A percentile compares a stretch with the other conserved stretches of the same genome.
Conservation (phyloP, 2,888 invertebrate genomes). For the Tetramorium bicarinatum region DNA sequence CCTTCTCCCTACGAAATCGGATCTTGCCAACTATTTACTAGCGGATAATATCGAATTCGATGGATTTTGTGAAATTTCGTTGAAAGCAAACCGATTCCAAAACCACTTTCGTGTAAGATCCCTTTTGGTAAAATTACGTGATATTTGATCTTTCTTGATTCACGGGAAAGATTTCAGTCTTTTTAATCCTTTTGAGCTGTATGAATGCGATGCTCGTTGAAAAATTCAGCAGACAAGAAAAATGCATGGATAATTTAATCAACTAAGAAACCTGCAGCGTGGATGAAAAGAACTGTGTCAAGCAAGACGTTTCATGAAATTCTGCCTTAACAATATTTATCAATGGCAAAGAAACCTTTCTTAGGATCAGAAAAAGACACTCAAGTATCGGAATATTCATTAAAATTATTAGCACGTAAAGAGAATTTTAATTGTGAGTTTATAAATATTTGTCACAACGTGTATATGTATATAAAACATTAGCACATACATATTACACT, state of each 20-base stretch:
- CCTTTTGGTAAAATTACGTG: slow-evolving; percentile 33
- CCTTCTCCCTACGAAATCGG: slow-evolving; percentile 40
- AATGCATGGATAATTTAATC: slow-evolving; percentile 56
- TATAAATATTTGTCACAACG: slow-evolving; percentile 15
- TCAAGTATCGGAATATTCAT: slow-evolving; percentile 35
- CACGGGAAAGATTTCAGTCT: slow-evolving; percentile 28
- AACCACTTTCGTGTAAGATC: slow-evolving; percentile 41
- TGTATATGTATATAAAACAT: neutral
- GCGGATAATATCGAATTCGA: slow-evolving; percentile 46
- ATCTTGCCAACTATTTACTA: slow-evolving; percentile 53
- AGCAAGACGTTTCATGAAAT: slow-evolving; percentile 21
- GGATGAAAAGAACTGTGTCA: slow-evolving; percentile 53
- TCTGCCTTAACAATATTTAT: slow-evolving; percentile 35
- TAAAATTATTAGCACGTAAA: neutral
- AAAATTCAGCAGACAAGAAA: slow-evolving; percentile 39
- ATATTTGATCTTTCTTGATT: slow-evolving; percentile 42
- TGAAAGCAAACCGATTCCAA: slow-evolving; percentile 38
- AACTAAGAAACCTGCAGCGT: slow-evolving; percentile 41
- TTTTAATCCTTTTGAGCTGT: slow-evolving; percentile 34
- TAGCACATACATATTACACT: neutral
- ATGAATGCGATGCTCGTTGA: slow-evolving; percentile 49
- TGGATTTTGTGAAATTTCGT: slow-evolving; percentile 45
- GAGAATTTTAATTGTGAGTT: neutral
- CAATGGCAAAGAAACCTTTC: slow-evolving; percentile 16
- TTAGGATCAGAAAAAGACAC: neutral